These are phyloP conservation scores for Nyctibius grandis DNA, from an alignment of 2,797 vertebrate species.

Conservation along the genomic window DNA sequence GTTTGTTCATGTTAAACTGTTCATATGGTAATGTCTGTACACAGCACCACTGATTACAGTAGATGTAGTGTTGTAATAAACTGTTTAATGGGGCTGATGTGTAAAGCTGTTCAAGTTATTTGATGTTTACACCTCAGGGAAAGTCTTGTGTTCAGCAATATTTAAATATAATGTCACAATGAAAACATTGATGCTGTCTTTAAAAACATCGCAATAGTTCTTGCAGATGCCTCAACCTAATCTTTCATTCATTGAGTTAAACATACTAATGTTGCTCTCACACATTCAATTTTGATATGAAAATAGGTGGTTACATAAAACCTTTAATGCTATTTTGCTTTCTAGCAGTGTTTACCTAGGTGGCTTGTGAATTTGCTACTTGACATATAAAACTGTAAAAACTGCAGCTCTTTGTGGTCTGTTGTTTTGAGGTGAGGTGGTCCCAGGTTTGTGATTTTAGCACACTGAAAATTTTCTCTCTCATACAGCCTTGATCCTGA, in stretches of 20 bases:
- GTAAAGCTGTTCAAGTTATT: slow-evolving; percentile 89
- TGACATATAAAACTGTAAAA: slow-evolving; percentile 75
- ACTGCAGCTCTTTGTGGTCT: slow-evolving; percentile 57
- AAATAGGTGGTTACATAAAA: slow-evolving; percentile 66
- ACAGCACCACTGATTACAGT: slow-evolving; percentile 95
- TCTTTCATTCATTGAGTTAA: slow-evolving; percentile 74
- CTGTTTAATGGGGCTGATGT: slow-evolving; percentile 94
- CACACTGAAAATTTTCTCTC: slow-evolving; percentile 14
- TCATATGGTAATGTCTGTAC: slow-evolving; percentile 93
- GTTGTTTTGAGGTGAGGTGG: slow-evolving; percentile 28
- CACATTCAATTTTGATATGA: slow-evolving; percentile 73
- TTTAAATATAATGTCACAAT: slow-evolving; percentile 80
- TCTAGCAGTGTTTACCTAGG: slow-evolving; percentile 74
- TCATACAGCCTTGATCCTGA: not conserved
- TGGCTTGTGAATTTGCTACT: slow-evolving; percentile 75
- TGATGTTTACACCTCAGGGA: slow-evolving; percentile 88
- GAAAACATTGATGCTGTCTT: slow-evolving; percentile 77
- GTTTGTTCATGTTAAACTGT: slow-evolving; percentile 87
- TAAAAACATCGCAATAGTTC: slow-evolving; percentile 74
- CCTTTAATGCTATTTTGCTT: slow-evolving; percentile 75
- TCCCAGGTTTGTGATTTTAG: slow-evolving; percentile 27
- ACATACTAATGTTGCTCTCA: slow-evolving; percentile 72
- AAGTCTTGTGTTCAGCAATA: slow-evolving; percentile 85
- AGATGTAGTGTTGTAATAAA: slow-evolving; percentile 99
- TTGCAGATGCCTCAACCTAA: slow-evolving; percentile 76